Conservation (phyloP, 2,888 invertebrate genomes). For the Blomia tropicalis region DNA sequence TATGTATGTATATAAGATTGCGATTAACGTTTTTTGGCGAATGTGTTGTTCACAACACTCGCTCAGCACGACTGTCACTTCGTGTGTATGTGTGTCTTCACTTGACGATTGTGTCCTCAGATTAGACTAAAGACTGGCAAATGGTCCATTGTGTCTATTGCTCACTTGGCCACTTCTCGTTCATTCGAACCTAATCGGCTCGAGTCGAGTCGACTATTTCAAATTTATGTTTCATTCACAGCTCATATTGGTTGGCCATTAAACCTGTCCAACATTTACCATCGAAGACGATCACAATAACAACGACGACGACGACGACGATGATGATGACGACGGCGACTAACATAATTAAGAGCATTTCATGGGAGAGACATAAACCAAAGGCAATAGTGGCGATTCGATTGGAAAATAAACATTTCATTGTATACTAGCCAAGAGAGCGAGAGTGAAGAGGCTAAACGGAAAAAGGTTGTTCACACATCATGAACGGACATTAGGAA, state of each 20-base stretch:
- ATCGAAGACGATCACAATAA: too few relatives aligned
- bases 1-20: too few relatives aligned
- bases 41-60: too few relatives aligned
- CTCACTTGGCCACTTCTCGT: neutral
- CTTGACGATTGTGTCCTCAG: conserved; percentile 5
- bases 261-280: neutral
- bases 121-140: neutral
- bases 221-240: neutral
- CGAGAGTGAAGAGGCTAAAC: neutral
- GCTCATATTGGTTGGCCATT: neutral
- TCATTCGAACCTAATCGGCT: neutral
- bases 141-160: neutral
- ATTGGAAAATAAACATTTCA: neutral
- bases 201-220: neutral
- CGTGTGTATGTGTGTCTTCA: neutral
- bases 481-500: too few relatives aligned
- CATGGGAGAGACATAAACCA: neutral
- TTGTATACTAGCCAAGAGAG: too few relatives aligned
- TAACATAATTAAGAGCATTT: neutral
- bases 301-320: neutral
- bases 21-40: too few relatives aligned
- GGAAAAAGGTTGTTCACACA: too few relatives aligned
- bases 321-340: neutral
- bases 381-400: neutral
- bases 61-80: conserved; percentile 12